Percentiles rank a stretch among this genome's conserved stretches.
Evolutionary conservation across 2,888 invertebrate genomes (phyloP).

Genomic region (Rotaria macrura): DNA sequence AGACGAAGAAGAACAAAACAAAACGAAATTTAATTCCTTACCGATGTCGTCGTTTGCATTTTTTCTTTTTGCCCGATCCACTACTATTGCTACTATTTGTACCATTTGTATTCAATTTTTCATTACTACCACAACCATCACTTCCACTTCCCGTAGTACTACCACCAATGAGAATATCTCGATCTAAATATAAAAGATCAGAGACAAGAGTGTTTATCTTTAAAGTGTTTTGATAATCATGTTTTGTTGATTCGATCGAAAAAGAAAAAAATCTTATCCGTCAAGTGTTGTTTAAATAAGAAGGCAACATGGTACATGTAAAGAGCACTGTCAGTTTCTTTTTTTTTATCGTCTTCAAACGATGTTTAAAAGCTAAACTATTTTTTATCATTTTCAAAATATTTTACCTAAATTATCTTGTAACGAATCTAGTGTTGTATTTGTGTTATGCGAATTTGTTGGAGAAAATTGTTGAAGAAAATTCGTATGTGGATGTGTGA

Average conservation of each 20-base stretch:
- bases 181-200: background rate
- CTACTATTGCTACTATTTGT: background rate
- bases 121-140: slow-evolving; percentile 18
- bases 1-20: no score
- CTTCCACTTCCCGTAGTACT: background rate
- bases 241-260: background rate
- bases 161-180: background rate
- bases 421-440: background rate
- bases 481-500: background rate
- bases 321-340: background rate
- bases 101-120: background rate
- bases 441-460: background rate
- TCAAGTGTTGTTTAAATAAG: slow-evolving; percentile 12
- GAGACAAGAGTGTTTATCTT: background rate
- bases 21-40: background rate
- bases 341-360: background rate
- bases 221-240: slow-evolving; percentile 16
- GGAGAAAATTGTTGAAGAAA: background rate
- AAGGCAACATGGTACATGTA: background rate
- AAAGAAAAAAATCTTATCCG: background rate
- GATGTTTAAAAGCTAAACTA: no score
- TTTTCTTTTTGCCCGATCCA: slow-evolving; percentile 22
- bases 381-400: no score
- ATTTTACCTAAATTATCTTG: background rate
- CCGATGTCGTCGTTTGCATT: slow-evolving; percentile 29